Conservation (phyloP, 2,888 invertebrate species). For the Acleris emargana region DNA sequence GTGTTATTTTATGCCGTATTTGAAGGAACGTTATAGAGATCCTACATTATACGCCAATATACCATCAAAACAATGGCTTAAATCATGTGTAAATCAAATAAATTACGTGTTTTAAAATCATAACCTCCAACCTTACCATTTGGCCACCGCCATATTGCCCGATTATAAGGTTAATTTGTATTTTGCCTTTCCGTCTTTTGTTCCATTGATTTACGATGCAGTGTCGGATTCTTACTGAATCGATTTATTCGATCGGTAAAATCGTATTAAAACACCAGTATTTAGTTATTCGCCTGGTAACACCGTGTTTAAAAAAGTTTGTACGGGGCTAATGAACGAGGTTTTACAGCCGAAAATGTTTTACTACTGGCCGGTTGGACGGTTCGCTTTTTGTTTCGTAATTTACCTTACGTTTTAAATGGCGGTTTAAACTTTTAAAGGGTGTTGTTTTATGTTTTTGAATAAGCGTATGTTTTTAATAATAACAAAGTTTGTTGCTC, state of each 20-base stretch:
- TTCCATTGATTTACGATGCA: slow-evolving; percentile 75
- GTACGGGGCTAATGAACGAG: slow-evolving; percentile 3
- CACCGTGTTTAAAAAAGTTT: slow-evolving; percentile 40
- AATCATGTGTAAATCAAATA: background rate
- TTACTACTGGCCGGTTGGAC: slow-evolving; percentile 5
- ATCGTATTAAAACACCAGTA: slow-evolving; percentile 24
- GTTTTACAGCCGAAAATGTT: slow-evolving; percentile 13
- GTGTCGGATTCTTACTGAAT: slow-evolving; percentile 60
- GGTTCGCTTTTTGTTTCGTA: slow-evolving; percentile 8
- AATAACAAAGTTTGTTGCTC: no score
- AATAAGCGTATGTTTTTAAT: no score
- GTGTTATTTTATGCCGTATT: no score
- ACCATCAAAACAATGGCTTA: no score
- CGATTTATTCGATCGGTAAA: slow-evolving; percentile 54
- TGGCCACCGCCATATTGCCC: slow-evolving; percentile 54
- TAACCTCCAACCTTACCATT: background rate
- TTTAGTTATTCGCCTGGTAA: slow-evolving; percentile 54
- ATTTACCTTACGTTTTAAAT: slow-evolving; percentile 1
- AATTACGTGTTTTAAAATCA: background rate
- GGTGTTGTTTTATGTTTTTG: background rate
- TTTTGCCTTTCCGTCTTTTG: slow-evolving; percentile 77
- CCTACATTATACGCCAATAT: no score
- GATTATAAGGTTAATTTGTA: slow-evolving; percentile 80
- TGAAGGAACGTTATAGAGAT: no score
- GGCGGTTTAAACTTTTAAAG: background rate